Percentiles rank a stretch among this genome's conserved stretches.
Evolutionary conservation across 1,140 invertebrate species (phyloP).

Genomic region (Euglossa dilemma): DNA sequence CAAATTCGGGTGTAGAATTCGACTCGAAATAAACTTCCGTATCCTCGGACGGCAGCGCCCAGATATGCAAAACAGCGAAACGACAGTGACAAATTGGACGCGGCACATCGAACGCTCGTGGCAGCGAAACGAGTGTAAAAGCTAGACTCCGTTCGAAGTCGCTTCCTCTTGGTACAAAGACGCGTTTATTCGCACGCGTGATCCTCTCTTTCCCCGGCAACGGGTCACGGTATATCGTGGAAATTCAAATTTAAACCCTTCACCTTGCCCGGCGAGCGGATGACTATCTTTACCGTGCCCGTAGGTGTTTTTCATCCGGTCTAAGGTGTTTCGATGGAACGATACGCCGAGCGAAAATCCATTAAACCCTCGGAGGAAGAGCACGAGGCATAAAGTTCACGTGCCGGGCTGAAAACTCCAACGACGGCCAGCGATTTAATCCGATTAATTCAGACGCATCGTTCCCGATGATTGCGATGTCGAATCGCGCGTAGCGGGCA

Average conservation of each 20-base stretch:
- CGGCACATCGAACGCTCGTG: slow-evolving; percentile 28
- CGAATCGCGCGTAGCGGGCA: slow-evolving; percentile 27
- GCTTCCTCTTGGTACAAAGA: neutral
- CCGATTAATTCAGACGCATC: slow-evolving; percentile 50
- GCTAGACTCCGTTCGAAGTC: neutral
- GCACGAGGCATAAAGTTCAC: too few species aligned
- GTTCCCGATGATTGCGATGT: slow-evolving; percentile 5
- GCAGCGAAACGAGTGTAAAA: neutral
- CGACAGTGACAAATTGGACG: slow-evolving; percentile 59
- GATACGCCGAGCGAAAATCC: neutral
- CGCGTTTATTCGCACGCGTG: neutral
- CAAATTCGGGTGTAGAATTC: slow-evolving; percentile 38
- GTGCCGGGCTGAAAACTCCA: neutral
- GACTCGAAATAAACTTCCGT: slow-evolving; percentile 60
- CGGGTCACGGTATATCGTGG: neutral
- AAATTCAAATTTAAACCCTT: slow-evolving; percentile 19
- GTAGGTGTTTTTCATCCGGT: slow-evolving; percentile 1
- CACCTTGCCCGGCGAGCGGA: neutral
- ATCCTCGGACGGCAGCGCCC: neutral
- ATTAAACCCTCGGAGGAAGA: too few species aligned
- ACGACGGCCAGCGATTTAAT: slow-evolving; percentile 11
- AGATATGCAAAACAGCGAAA: slow-evolving; percentile 35
- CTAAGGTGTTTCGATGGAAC: neutral
- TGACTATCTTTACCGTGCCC: slow-evolving; percentile 6
- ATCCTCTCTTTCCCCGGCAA: neutral